Evolutionary conservation across 2,113 vertebrate species (phyloP), one percentile per base, ranked within the genome.

Genomic region (Equus przewalskii): DNA sequence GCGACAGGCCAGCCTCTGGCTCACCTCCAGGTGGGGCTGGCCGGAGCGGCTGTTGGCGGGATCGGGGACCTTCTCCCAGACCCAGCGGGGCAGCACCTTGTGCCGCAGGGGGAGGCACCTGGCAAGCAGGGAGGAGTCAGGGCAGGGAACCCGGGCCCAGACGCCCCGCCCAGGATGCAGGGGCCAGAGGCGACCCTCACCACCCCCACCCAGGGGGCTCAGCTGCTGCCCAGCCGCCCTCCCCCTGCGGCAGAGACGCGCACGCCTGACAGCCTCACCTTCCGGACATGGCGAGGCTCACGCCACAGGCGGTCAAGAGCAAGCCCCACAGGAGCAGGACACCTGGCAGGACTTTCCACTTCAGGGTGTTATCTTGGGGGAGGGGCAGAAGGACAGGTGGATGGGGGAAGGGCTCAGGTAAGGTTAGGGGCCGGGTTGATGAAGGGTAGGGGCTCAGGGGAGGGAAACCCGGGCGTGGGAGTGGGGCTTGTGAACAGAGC

Each of bases 1-100:
- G 70, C 3, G 6, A 12, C 33, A 24, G 44, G 33, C 51, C 26
- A 3, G 15, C 16, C 9, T 46, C 16, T 33, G n/a, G 64, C 98
- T 98, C 72, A 98, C 98, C 98, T 97, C 85, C 11, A 90, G 0
- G 28, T 91, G 84, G 5, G 26, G 72, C 72, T 44, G 75, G 26
- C 62, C 28, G 11, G 56, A 85, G 24, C 1, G 60, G 79, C 98
- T 98, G 60, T 98, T 97, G 89, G 94, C 96, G 22, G 98, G 98
- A 69, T 98, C 98, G 0, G 98, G 98, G 73, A 98, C 79, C 33
- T 94, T 96, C 81, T 98, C 97, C 97, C 97, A 98, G 81, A 97
- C 72, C 98, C 98, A 98, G 1, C 3, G 93, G 5, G 98, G 98
- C 24, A 98, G 64, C 19, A 98, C 51, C 89, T 98, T 98, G 64